A percentile compares a stretch with the other conserved stretches of the same genome.
phyloP scores from a whole-genome alignment of 2,888 invertebrate genomes.

The Lithophane semibrunnea region DNA sequence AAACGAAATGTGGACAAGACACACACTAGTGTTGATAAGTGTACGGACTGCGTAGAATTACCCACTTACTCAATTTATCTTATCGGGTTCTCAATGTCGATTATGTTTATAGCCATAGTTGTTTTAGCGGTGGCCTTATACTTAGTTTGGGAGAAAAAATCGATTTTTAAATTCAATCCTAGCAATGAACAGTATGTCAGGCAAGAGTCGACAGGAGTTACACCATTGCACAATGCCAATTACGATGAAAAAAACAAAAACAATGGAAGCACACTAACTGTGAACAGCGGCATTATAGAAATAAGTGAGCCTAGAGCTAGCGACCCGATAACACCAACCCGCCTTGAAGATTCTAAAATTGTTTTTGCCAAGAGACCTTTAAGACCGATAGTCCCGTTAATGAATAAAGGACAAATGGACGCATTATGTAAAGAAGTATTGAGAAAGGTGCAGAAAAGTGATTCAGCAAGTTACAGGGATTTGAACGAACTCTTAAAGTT shows the following conservation, averaged over 20 bases:
- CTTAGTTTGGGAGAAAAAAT: conserved; percentile 26
- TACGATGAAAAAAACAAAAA: conserved; percentile 32
- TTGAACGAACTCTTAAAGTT: conserved; percentile 65
- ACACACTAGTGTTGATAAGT: too few species aligned
- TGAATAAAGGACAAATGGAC: conserved; percentile 68
- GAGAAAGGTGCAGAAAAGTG: conserved; percentile 59
- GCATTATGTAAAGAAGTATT: conserved; percentile 67
- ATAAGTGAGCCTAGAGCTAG: conserved; percentile 38
- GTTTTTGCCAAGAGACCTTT: conserved; percentile 47
- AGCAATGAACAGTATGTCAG: conserved; percentile 27
- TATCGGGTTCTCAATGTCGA: conserved; percentile 43
- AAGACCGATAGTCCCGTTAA: conserved; percentile 34
- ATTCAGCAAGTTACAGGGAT: conserved; percentile 68
- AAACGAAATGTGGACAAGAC: not conserved
- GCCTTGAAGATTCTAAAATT: conserved; percentile 45
- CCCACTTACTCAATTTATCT: conserved; percentile 36
- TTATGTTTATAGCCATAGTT: conserved; percentile 53
- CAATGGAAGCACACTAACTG: conserved; percentile 59
- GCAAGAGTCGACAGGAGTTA: conserved; percentile 46
- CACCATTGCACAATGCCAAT: conserved; percentile 14
- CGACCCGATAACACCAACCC: conserved; percentile 49
- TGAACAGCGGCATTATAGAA: conserved; percentile 60
- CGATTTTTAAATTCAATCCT: conserved; percentile 8
- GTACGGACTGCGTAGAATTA: not conserved
- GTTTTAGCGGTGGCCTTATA: conserved; percentile 41